A percentile compares a stretch with the other conserved stretches of the same genome.
phyloP scores from a whole-genome alignment of 2,113 vertebrate species.

The Psilopsiagon aymara region DNA sequence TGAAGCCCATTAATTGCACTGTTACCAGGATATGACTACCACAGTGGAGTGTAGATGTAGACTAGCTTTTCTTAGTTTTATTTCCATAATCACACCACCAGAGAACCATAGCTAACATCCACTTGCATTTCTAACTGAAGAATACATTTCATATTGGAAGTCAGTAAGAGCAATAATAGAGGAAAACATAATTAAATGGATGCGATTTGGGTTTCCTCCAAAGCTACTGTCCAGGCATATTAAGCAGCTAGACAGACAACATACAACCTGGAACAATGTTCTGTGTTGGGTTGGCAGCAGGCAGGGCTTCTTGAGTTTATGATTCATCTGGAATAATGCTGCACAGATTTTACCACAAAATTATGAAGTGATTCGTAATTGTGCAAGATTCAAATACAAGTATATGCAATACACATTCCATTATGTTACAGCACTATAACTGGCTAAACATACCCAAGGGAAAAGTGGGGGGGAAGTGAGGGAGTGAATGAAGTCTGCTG shows the following conservation, averaged over 20 bases:
- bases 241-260: not conserved
- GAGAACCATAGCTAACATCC: not conserved
- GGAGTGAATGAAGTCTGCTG: not conserved
- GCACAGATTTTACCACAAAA: not conserved
- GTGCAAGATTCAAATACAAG: not conserved
- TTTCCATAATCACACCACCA: not conserved
- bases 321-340: not conserved
- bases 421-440: not conserved
- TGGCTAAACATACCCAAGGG: not conserved
- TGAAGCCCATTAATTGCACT: not conserved
- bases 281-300: not conserved
- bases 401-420: not conserved
- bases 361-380: not conserved
- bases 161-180: not conserved
- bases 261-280: not conserved
- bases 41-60: not conserved
- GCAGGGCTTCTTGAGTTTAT: not conserved
- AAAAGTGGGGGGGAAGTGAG: rapidly evolving
- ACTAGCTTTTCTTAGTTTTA: not conserved
- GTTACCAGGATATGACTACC: not conserved
- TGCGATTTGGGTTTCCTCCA: not conserved
- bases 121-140: not conserved
- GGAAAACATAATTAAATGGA: not conserved
- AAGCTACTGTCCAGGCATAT: not conserved
- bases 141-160: not conserved